These are phyloP conservation scores for Lanistes nyassanus DNA, from an alignment of 1,140 invertebrate species.

Conservation along the genomic window DNA sequence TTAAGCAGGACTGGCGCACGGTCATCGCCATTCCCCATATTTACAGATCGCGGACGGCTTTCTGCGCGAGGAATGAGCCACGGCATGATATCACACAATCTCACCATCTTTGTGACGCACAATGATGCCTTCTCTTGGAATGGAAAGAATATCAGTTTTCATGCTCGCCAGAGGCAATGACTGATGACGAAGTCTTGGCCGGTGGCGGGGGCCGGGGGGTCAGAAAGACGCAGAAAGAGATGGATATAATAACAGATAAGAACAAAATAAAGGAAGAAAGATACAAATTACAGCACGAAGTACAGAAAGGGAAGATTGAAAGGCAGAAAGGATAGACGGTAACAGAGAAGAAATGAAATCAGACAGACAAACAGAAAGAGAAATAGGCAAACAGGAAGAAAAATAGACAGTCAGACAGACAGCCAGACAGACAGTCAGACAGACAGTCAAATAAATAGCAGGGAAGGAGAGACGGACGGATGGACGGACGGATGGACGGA, in stretches of 20 bases:
- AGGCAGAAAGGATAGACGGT: background rate
- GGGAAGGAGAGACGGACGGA: no score
- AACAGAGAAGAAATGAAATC: background rate
- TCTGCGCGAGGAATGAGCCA: background rate
- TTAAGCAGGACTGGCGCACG: no score
- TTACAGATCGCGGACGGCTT: no score
- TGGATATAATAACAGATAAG: no score
- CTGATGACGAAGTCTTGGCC: background rate
- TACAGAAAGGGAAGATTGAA: background rate
- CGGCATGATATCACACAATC: background rate
- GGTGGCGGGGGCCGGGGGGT: no score
- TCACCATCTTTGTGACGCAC: background rate
- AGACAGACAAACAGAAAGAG: conserved; percentile 8
- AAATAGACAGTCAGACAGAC: background rate
- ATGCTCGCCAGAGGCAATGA: background rate
- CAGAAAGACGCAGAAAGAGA: background rate
- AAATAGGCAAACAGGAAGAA: background rate
- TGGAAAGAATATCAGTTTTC: background rate
- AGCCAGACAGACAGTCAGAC: no score
- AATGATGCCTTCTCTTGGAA: background rate
- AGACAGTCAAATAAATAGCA: background rate
- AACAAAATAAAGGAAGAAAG: conserved; percentile 4
- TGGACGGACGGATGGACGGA: no score
- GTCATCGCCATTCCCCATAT: no score
- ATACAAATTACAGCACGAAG: background rate